phyloP scores from a whole-genome alignment of 2,797 vertebrate species.

The Coilia nasus region DNA sequence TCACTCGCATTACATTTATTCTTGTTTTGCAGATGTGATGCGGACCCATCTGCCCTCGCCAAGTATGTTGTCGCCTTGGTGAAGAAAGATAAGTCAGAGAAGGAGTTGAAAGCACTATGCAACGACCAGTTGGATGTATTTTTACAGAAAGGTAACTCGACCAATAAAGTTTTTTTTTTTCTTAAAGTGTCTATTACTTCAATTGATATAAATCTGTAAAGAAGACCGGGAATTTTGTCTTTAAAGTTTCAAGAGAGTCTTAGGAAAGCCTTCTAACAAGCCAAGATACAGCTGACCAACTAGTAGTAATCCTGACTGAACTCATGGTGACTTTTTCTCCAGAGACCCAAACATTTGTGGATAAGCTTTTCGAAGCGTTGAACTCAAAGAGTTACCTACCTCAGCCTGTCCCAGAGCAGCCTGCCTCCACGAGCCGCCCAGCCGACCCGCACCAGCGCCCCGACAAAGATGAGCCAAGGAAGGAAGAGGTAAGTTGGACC shows the following conservation, averaged over 20 bases:
- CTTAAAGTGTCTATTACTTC: too few relatives aligned
- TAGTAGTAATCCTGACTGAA: background rate
- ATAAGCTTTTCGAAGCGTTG: slow-evolving; percentile 97
- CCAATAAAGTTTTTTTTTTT: background rate
- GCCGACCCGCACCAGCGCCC: slow-evolving; percentile 80
- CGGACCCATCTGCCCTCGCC: slow-evolving; percentile 95
- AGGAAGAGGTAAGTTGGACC: slow-evolving; percentile 83
- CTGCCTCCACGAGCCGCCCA: slow-evolving; percentile 75
- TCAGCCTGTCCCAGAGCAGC: slow-evolving; percentile 78
- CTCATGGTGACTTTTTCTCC: slow-evolving; percentile 47
- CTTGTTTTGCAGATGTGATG: slow-evolving; percentile 87
- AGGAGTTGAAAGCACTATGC: slow-evolving; percentile 95
- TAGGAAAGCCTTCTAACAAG: background rate
- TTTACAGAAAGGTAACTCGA: slow-evolving; percentile 91
- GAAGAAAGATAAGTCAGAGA: slow-evolving; percentile 98
- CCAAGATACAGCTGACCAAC: background rate
- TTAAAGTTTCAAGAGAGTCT: background rate
- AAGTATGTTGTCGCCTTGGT: slow-evolving; percentile 99
- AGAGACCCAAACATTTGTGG: slow-evolving; percentile 98
- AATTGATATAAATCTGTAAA: background rate
- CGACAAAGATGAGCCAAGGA: slow-evolving; percentile 92
- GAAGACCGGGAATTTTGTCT: background rate
- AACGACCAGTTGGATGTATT: slow-evolving; percentile 99
- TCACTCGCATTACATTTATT: background rate
- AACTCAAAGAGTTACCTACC: slow-evolving; percentile 95